These are phyloP conservation scores for Drosophila histrio DNA, from an alignment of 2,888 invertebrate genomes.

Conservation along the genomic window DNA sequence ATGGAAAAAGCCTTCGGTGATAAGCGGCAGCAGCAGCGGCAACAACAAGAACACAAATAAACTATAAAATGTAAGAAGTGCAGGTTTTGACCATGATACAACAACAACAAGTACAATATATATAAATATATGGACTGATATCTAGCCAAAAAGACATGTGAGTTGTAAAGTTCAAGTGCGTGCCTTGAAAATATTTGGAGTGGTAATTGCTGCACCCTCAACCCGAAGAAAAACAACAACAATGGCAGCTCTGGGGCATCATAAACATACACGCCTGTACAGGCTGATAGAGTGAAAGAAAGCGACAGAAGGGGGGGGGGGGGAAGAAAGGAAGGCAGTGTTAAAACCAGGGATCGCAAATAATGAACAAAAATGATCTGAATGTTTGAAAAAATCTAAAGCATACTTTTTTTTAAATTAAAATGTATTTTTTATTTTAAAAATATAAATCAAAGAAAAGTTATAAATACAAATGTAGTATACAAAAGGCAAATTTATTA, in stretches of 20 bases:
- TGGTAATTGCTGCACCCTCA: not conserved
- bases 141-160: slow-evolving; percentile 2
- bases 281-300: not conserved
- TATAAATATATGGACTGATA: slow-evolving; percentile 10
- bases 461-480: no score
- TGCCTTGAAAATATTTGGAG: slow-evolving; percentile 7
- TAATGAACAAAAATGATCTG: no score
- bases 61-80: slow-evolving; percentile 64
- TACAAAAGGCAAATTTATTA: no score
- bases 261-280: slow-evolving; percentile 3
- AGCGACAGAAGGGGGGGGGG: not conserved
- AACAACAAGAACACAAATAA: slow-evolving; percentile 10
- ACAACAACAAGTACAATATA: slow-evolving; percentile 4
- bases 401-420: no score
- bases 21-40: slow-evolving; percentile 32
- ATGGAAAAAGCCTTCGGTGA: slow-evolving; percentile 51
- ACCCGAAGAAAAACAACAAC: not conserved
- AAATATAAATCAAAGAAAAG: no score
- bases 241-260: not conserved
- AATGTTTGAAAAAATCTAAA: no score
- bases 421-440: no score
- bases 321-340: no score
- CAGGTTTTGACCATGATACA: slow-evolving; percentile 33
- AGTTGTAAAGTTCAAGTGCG: slow-evolving; percentile 50
- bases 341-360: no score